These are phyloP conservation scores for Ametastegia equiseti DNA, from an alignment of 2,888 invertebrate genomes.

Conservation along the genomic window DNA sequence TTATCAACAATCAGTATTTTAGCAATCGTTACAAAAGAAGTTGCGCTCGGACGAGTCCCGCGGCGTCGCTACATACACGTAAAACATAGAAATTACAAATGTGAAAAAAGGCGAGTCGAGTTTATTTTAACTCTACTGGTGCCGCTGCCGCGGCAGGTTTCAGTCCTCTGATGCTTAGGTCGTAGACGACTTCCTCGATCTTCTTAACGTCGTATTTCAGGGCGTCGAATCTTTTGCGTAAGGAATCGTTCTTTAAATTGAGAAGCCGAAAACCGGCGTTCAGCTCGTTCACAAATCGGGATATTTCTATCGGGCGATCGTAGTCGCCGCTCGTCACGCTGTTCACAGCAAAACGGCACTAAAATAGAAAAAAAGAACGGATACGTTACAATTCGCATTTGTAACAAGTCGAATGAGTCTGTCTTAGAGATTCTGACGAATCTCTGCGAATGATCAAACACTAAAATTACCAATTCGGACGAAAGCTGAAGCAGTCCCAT, in stretches of 20 bases:
- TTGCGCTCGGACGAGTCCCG: background rate
- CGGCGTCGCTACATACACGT: background rate
- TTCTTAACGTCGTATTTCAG: conserved; percentile 96
- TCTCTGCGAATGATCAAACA: background rate
- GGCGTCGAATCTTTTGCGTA: conserved; percentile 91
- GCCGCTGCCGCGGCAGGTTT: conserved; percentile 72
- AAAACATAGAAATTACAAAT: background rate
- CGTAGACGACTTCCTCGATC: conserved; percentile 94
- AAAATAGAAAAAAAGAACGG: conserved; percentile 62
- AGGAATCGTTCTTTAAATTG: conserved; percentile 93
- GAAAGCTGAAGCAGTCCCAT: conserved; percentile 90
- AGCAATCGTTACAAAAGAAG: background rate
- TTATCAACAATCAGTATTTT: conserved; percentile 4
- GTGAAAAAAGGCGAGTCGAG: background rate
- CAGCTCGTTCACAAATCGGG: conserved; percentile 90
- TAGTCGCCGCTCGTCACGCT: conserved; percentile 92
- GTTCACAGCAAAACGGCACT: conserved; percentile 90
- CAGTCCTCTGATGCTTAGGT: conserved; percentile 89
- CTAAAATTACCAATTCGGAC: conserved; percentile 85
- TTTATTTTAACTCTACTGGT: background rate
- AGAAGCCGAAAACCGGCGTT: conserved; percentile 93
- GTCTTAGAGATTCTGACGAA: background rate
- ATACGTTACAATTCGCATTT: background rate
- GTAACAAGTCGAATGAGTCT: background rate
- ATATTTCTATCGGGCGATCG: conserved; percentile 87